phyloP scores from a whole-genome alignment of 1,140 invertebrate genomes.

The Pogonomyrmex barbatus region DNA sequence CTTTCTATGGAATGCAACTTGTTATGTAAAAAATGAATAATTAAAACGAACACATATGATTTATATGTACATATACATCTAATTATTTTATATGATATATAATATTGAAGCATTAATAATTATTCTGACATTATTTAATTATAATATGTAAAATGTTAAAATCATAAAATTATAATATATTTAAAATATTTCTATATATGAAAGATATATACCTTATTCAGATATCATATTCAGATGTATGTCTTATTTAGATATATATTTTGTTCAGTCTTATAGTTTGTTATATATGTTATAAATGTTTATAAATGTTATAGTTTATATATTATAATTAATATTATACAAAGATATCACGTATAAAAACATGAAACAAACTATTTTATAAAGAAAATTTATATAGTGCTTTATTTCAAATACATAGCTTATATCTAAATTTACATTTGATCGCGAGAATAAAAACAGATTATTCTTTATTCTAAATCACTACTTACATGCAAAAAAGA shows the following conservation, averaged over 20 bases:
- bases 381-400: neutral
- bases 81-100: conserved; percentile 33
- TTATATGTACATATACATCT: neutral
- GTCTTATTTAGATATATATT: no score
- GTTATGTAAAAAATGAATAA: conserved; percentile 18
- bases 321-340: neutral
- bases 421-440: neutral
- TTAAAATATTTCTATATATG: neutral
- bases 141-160: neutral
- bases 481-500: conserved; percentile 57
- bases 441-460: neutral
- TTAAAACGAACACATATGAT: conserved; percentile 4
- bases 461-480: neutral
- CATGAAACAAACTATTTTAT: neutral
- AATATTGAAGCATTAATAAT: conserved; percentile 17
- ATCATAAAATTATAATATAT: neutral
- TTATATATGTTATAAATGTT: no score
- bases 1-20: conserved; percentile 12
- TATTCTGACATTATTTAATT: neutral
- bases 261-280: neutral
- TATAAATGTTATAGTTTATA: conserved; percentile 17
- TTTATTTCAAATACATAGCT: conserved; percentile 29
- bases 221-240: no score
- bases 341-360: neutral
- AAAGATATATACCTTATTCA: no score